Evolutionary conservation across 2,888 invertebrate species (phyloP).

Genomic region (Cremastinae sp.): DNA sequence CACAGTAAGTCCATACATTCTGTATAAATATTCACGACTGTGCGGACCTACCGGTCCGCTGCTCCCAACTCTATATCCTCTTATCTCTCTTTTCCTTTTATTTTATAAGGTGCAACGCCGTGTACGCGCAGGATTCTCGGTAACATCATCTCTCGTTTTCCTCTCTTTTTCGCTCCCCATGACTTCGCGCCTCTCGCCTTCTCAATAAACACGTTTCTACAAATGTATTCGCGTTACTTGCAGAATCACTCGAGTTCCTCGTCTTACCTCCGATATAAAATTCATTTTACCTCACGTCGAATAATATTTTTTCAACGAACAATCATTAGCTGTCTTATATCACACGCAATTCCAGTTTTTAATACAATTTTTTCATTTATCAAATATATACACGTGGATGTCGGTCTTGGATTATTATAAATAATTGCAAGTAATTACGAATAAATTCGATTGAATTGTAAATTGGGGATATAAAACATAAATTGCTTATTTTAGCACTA

Average conservation of each 20-base stretch:
- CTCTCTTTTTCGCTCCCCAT: not conserved
- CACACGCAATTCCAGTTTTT: no score
- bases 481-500: no score
- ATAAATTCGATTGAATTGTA: slow-evolving; percentile 6
- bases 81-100: slow-evolving; percentile 31
- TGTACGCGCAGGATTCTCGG: slow-evolving; percentile 12
- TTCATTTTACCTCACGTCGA: not conserved
- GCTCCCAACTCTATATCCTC: slow-evolving; percentile 18
- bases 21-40: slow-evolving; percentile 31
- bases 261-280: not conserved
- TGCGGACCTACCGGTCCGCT: slow-evolving; percentile 45
- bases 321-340: no score
- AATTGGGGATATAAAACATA: no score
- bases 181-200: slow-evolving; percentile 13
- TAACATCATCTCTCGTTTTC: not conserved
- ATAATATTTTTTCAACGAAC: no score
- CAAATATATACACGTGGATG: no score
- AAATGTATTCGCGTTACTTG: slow-evolving; percentile 6
- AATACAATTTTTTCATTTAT: no score
- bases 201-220: slow-evolving; percentile 19
- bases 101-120: slow-evolving; percentile 25
- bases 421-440: not conserved
- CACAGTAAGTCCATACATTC: slow-evolving; percentile 32
- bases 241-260: not conserved
- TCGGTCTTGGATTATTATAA: no score